Evolutionary conservation across 2,888 invertebrate species (phyloP).

Genomic region (Argyresthia albistria): DNA sequence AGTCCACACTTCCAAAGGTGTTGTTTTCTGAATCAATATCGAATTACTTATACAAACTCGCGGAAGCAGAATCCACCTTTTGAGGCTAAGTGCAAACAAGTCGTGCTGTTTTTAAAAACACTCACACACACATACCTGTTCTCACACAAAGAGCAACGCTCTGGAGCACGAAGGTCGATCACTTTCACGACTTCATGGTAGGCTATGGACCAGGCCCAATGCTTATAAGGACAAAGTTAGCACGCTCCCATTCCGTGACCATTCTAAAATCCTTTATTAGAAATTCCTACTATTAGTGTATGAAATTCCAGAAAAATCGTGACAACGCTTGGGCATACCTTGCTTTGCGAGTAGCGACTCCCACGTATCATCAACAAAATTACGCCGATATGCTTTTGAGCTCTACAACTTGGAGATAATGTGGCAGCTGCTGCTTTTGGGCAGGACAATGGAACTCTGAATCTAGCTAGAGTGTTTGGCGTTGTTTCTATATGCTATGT

Average conservation of each 20-base stretch:
- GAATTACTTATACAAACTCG: neutral
- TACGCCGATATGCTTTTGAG: no score
- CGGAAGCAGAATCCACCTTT: neutral
- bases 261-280: conserved; percentile 3
- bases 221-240: conserved; percentile 1
- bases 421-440: no score
- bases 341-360: neutral
- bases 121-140: neutral
- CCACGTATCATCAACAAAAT: no score
- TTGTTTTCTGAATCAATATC: conserved; percentile 1
- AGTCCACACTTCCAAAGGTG: no score
- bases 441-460: no score
- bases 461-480: no score
- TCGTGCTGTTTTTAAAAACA: neutral
- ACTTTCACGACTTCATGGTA: conserved; percentile 6
- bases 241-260: conserved; percentile 2
- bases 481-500: no score
- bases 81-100: neutral
- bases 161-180: conserved; percentile 7
- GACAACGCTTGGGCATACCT: neutral
- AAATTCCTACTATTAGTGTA: conserved; percentile 4
- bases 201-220: neutral
- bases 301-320: conserved; percentile 4
- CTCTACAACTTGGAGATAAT: no score
- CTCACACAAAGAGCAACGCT: neutral